These are phyloP conservation scores for Momotus momota DNA, from an alignment of 2,797 vertebrate genomes.

Conservation along the genomic window DNA sequence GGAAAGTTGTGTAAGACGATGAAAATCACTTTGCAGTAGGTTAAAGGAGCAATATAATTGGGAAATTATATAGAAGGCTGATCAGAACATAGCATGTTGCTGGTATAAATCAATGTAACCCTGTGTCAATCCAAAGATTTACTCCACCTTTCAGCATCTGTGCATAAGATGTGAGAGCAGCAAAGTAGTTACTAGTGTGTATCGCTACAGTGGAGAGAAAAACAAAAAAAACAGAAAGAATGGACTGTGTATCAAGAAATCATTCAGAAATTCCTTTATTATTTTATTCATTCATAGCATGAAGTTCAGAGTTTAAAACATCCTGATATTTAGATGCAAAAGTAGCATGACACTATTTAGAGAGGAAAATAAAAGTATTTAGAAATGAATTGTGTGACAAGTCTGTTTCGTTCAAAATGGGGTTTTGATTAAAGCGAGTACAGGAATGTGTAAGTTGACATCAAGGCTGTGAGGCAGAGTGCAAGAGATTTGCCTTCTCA, in stretches of 20 bases:
- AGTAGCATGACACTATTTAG: neutral
- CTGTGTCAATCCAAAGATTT: neutral
- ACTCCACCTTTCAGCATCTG: neutral
- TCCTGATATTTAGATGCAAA: neutral
- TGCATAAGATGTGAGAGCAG: accelerated
- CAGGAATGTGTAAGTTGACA: too few species aligned
- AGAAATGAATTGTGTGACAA: neutral
- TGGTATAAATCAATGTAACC: neutral
- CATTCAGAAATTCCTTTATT: neutral
- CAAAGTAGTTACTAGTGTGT: neutral
- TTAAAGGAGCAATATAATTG: neutral
- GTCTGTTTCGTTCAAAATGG: neutral
- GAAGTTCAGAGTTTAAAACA: neutral
- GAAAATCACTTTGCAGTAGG: neutral
- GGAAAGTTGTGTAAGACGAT: neutral
- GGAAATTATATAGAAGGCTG: neutral
- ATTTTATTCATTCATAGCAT: neutral
- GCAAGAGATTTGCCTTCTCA: neutral
- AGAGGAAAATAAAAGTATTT: neutral
- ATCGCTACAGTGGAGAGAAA: neutral
- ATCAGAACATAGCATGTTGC: neutral
- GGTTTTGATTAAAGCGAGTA: neutral
- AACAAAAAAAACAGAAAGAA: neutral
- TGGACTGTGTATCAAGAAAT: neutral
- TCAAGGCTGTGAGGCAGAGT: neutral